Percentiles rank a stretch among this genome's conserved stretches.
These are phyloP conservation scores for Acanthurus tractus DNA, from an alignment of 2,797 vertebrate species.

Conservation along the genomic window DNA sequence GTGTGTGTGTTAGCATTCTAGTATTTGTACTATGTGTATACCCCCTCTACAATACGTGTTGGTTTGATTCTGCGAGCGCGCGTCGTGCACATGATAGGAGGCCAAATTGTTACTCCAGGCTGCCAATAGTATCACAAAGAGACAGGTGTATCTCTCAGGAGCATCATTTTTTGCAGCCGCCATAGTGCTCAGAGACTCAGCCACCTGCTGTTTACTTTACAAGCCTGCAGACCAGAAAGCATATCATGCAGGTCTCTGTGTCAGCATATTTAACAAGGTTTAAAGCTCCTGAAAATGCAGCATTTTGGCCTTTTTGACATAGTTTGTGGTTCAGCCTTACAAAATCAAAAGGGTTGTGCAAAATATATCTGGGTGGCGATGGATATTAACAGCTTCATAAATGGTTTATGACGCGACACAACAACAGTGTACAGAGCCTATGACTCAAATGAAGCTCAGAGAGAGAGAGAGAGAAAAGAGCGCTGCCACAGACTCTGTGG, in stretches of 20 bases:
- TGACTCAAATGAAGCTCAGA: slow-evolving; percentile 19
- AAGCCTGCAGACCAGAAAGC: slow-evolving; percentile 48
- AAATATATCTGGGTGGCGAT: slow-evolving; percentile 14
- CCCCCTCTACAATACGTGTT: neutral
- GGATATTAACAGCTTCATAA: slow-evolving; percentile 56
- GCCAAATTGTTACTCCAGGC: slow-evolving; percentile 34
- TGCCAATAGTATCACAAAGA: slow-evolving; percentile 59
- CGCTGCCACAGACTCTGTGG: slow-evolving; percentile 38
- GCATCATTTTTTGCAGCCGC: slow-evolving; percentile 25
- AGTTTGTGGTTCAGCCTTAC: slow-evolving; percentile 32
- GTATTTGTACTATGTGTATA: neutral
- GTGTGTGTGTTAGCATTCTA: slow-evolving; percentile 3
- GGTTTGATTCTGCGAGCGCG: neutral
- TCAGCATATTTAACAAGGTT: slow-evolving; percentile 49
- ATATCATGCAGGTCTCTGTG: slow-evolving; percentile 41
- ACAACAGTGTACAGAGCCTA: slow-evolving; percentile 25
- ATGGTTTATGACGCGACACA: slow-evolving; percentile 54
- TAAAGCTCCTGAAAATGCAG: slow-evolving; percentile 24
- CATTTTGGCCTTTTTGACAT: slow-evolving; percentile 23
- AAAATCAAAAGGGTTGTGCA: slow-evolving; percentile 39
- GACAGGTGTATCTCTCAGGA: slow-evolving; percentile 57
- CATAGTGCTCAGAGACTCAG: slow-evolving; percentile 35
- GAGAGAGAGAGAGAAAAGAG: slow-evolving; percentile 7
- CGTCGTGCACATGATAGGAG: slow-evolving; percentile 1
- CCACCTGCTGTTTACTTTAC: slow-evolving; percentile 57